Evolutionary conservation across 2,797 vertebrate species (phyloP).

Genomic region (Silurus aristotelis): DNA sequence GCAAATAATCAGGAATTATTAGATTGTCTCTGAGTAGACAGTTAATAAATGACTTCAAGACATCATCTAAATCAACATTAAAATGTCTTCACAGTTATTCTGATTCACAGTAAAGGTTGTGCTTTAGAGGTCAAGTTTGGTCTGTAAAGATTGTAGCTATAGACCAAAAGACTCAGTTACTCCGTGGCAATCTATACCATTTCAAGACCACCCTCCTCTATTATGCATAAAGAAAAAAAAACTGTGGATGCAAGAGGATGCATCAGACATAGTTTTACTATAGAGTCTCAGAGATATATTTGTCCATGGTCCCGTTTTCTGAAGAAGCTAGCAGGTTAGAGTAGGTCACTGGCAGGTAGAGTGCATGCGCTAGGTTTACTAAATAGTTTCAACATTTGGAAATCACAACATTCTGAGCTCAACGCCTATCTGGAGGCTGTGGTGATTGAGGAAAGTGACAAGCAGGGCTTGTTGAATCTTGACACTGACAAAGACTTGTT

Average conservation of each 20-base stretch:
- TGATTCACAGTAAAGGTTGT: background rate
- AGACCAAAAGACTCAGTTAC: background rate
- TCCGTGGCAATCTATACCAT: background rate
- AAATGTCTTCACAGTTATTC: background rate
- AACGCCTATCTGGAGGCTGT: background rate
- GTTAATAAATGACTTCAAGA: background rate
- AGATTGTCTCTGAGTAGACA: background rate
- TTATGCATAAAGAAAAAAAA: background rate
- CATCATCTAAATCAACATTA: background rate
- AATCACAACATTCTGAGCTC: conserved; percentile 1
- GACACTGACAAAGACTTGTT: background rate
- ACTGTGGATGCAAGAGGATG: background rate
- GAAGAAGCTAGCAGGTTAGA: background rate
- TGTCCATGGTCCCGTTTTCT: background rate
- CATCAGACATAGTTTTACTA: background rate
- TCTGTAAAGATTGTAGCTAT: background rate
- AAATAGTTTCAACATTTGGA: background rate
- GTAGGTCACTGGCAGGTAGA: background rate
- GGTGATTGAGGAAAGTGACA: conserved; percentile 8
- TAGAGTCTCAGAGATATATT: background rate
- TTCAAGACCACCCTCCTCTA: background rate
- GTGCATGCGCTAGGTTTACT: background rate
- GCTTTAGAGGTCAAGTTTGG: background rate
- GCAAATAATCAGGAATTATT: background rate
- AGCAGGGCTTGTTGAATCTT: background rate